These are phyloP conservation scores for Panagrolaimus sp. DNA, from an alignment of 1,140 invertebrate genomes.

Conservation along the genomic window DNA sequence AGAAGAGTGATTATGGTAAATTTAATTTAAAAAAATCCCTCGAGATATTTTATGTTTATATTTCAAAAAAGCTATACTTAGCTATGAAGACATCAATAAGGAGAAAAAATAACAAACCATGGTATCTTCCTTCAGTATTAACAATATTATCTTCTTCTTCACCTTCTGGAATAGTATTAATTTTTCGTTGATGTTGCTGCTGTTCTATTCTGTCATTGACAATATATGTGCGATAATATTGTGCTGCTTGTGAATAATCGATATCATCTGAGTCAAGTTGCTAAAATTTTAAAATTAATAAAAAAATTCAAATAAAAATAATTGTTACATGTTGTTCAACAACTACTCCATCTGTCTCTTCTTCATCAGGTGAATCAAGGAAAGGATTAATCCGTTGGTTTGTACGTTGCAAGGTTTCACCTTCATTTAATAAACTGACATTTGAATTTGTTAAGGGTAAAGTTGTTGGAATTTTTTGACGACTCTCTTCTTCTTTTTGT, in stretches of 20 bases:
- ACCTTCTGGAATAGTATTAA: slow-evolving; percentile 57
- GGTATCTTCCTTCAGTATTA: slow-evolving; percentile 33
- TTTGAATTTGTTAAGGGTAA: background rate
- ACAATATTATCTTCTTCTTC: slow-evolving; percentile 46
- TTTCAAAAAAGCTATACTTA: too few species aligned
- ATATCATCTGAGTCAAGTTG: slow-evolving; percentile 48
- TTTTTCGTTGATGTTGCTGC: slow-evolving; percentile 32
- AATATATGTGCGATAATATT: slow-evolving; percentile 35
- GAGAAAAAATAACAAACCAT: slow-evolving; percentile 23
- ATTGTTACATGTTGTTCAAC: slow-evolving; percentile 31
- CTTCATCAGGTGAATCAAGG: slow-evolving; percentile 44
- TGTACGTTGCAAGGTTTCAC: slow-evolving; percentile 13
- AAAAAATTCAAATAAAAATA: background rate
- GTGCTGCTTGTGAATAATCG: slow-evolving; percentile 41
- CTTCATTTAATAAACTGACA: background rate
- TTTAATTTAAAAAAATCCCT: background rate
- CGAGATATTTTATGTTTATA: too few species aligned
- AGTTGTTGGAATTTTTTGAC: background rate
- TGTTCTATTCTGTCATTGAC: slow-evolving; percentile 29
- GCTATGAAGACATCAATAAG: background rate
- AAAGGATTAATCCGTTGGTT: slow-evolving; percentile 45
- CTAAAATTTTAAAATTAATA: slow-evolving; percentile 24
- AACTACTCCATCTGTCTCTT: slow-evolving; percentile 32
- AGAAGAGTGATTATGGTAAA: background rate
- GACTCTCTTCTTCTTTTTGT: background rate